Conservation (phyloP, 23 tunicate species). For the Ascidia mentula region DNA sequence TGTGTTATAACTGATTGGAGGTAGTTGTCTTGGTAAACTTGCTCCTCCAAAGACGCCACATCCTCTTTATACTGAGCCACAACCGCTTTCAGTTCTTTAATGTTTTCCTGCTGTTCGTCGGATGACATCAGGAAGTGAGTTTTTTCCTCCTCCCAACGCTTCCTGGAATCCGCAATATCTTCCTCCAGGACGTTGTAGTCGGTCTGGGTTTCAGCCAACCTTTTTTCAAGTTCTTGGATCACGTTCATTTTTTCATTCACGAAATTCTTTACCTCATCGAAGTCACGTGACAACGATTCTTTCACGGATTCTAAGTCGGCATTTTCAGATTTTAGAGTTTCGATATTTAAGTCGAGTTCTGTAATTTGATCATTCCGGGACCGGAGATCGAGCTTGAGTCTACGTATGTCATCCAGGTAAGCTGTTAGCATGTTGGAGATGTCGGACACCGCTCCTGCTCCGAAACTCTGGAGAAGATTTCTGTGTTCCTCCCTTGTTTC, state of each 20-base stretch:
- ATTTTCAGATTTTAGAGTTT: slow-evolving; percentile 12
- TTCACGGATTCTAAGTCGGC: neutral
- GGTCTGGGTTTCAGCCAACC: neutral
- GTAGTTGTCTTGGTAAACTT: neutral
- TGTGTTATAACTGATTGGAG: neutral
- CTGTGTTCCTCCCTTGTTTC: slow-evolving; percentile 29
- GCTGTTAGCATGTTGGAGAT: slow-evolving; percentile 37
- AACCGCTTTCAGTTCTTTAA: neutral
- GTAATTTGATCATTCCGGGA: slow-evolving; percentile 19
- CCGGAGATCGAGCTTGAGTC: slow-evolving; percentile 31
- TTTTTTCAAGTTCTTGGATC: slow-evolving; percentile 16
- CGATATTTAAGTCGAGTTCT: neutral
- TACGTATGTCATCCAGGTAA: slow-evolving; percentile 57
- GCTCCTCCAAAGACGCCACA: neutral
- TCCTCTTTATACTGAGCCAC: neutral
- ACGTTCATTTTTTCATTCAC: neutral
- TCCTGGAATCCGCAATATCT: slow-evolving; percentile 25
- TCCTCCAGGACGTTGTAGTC: slow-evolving; percentile 16
- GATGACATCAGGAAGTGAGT: slow-evolving; percentile 7
- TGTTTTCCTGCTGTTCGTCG: slow-evolving; percentile 18
- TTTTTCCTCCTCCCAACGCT: slow-evolving; percentile 41
- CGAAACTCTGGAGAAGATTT: slow-evolving; percentile 44
- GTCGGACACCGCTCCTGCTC: slow-evolving; percentile 37
- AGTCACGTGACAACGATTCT: slow-evolving; percentile 4
- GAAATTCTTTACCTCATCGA: slow-evolving; percentile 8